Evolutionary conservation across 1,140 invertebrate species (phyloP).

Genomic region (Helicorthomorpha holstii): DNA sequence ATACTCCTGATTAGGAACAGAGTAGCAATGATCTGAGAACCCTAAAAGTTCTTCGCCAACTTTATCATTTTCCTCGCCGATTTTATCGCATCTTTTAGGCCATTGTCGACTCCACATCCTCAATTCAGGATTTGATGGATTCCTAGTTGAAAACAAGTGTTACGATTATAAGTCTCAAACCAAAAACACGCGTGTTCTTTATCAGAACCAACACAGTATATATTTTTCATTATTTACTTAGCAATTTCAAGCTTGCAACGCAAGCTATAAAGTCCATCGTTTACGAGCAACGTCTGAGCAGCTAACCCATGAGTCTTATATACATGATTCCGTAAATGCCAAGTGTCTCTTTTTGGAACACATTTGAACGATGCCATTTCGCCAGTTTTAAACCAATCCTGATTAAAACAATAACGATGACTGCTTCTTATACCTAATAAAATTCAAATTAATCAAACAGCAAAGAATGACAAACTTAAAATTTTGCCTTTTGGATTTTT

Average conservation of each 20-base stretch:
- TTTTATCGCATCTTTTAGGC: too few species aligned
- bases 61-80: background rate
- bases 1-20: background rate
- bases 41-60: background rate
- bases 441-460: conserved; percentile 2
- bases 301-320: conserved; percentile 16
- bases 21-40: conserved; percentile 9
- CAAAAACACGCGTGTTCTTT: too few species aligned
- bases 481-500: conserved; percentile 40
- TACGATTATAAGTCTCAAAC: too few species aligned
- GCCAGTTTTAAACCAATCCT: conserved; percentile 72
- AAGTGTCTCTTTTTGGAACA: conserved; percentile 9
- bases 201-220: too few species aligned
- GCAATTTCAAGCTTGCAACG: conserved; percentile 5
- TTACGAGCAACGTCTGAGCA: conserved; percentile 15
- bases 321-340: conserved; percentile 8
- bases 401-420: conserved; percentile 61
- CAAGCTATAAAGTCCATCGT: conserved; percentile 14
- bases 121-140: too few species aligned
- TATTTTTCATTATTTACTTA: too few species aligned
- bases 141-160: too few species aligned
- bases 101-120: too few species aligned
- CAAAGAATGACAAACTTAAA: background rate
- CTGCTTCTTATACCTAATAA: conserved; percentile 29
- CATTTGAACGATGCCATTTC: conserved; percentile 39